Conservation (phyloP, 2,888 invertebrate genomes). For the Antheraea yamamai region DNA sequence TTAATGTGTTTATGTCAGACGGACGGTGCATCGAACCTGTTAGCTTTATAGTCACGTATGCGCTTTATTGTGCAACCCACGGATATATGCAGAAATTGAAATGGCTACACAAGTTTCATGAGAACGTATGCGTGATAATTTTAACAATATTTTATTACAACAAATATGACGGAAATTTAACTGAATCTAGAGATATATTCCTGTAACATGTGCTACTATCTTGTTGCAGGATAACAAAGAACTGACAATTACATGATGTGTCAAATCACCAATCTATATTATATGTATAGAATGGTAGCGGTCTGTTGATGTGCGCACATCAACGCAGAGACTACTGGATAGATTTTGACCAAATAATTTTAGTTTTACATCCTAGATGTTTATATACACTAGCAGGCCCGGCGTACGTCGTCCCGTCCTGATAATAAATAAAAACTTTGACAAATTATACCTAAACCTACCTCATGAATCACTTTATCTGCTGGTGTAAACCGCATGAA, state of each 20-base stretch:
- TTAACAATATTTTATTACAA: neutral
- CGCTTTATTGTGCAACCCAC: slow-evolving; percentile 55
- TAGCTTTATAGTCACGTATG: slow-evolving; percentile 55
- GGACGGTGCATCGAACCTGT: slow-evolving; percentile 59
- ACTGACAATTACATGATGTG: neutral
- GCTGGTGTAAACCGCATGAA: too few relatives aligned
- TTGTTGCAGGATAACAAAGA: neutral
- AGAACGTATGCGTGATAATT: neutral
- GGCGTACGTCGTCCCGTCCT: too few relatives aligned
- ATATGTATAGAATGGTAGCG: too few relatives aligned
- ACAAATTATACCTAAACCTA: too few relatives aligned
- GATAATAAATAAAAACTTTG: too few relatives aligned
- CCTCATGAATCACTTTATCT: too few relatives aligned
- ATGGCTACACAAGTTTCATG: slow-evolving; percentile 21
- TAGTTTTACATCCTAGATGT: too few relatives aligned
- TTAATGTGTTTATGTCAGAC: slow-evolving; percentile 32
- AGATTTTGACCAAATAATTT: too few relatives aligned
- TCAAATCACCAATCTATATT: too few relatives aligned
- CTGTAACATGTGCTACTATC: neutral
- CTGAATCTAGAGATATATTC: neutral
- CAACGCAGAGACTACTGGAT: too few relatives aligned
- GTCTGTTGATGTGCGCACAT: too few relatives aligned
- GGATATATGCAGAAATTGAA: slow-evolving; percentile 39
- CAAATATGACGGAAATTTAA: neutral
- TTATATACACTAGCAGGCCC: too few relatives aligned